Evolutionary conservation across 2,113 vertebrate species (phyloP), one percentile per base, ranked within the genome.

Genomic region (Sclerurus mexicanus): DNA sequence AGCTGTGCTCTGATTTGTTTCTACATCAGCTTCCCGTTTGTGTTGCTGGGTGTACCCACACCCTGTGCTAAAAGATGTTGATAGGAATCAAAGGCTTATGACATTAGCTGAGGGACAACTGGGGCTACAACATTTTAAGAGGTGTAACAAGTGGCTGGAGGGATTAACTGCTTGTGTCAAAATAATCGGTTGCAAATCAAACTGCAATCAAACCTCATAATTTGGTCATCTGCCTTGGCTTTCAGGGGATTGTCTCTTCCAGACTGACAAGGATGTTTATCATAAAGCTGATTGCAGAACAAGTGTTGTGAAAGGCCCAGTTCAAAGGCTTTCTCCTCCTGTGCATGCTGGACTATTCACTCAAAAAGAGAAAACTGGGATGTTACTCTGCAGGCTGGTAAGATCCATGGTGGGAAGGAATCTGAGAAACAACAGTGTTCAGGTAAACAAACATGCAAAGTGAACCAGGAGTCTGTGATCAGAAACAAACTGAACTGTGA

Each of bases 21-120:
- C 44, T 66, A 37, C n/a, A 6, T 50, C 44, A 47, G 25, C 23
- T 13, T 35, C 16, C 24, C 0, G 0, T 27, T 46, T 59, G 52
- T 14, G 3, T 18, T 58, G 58, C 55, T 63, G 37, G 4, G 0
- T 72, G 42, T 12, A 31, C 35, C 8, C 71, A 49, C 56, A n/a
- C 7, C 24, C 50, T 15, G 20, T 27, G 17, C 16, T 76, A 1
- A 6, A 27, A 23, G 40, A 0, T 69, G 10, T 5, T 63, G 39
- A 12, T 53, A 16, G 89, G 28, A 66, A 46, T 27, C n/a, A 4
- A 7, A 24, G 23, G 10, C 13, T 58, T 10, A 14, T 64, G 35
- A 10, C 28, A 28, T 37, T 5, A 80, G 14, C 59, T 87, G 40
- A 24, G 42, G 67, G 28, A 55, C 9, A 66, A 2, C 21, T 44